phyloP scores from a whole-genome alignment of 37 sponge, comb jelly and placozoan species.

The Ephydatia muelleri region DNA sequence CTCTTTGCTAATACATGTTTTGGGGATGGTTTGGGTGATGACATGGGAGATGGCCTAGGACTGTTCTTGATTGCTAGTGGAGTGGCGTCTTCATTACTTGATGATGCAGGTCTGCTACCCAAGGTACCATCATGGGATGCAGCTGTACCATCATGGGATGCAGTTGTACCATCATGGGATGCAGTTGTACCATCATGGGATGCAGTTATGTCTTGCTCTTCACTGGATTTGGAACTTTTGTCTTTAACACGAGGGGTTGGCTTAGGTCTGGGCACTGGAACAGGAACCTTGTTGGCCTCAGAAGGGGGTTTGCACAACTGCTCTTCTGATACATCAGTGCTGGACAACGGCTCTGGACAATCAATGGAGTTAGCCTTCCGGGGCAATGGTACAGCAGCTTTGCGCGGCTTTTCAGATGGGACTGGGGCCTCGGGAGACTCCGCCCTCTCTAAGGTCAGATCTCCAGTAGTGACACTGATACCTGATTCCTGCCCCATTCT shows the following conservation, averaged over 20 bases:
- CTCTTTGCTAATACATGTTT: not conserved
- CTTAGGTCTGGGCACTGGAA: slow-evolving; percentile 10
- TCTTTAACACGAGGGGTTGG: slow-evolving; percentile 14
- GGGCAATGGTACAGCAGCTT: not conserved
- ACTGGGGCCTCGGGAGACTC: not conserved
- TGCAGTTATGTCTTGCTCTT: no score
- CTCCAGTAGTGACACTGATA: not conserved
- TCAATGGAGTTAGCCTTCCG: no score
- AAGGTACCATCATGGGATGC: no score
- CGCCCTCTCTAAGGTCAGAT: not conserved
- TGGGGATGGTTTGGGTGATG: not conserved
- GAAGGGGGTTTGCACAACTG: no score
- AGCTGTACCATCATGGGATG: no score
- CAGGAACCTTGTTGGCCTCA: not conserved
- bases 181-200: no score
- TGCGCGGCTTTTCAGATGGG: not conserved
- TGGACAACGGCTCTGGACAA: no score
- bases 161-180: no score
- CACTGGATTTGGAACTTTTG: no score
- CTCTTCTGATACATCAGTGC: no score
- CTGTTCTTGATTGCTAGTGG: no score
- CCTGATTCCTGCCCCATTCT: slow-evolving; percentile 23
- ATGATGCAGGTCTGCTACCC: not conserved
- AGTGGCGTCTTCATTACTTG: not conserved
- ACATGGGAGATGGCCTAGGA: not conserved